Conservation (phyloP, 2,888 invertebrate species). For the Bombylius discolor region DNA sequence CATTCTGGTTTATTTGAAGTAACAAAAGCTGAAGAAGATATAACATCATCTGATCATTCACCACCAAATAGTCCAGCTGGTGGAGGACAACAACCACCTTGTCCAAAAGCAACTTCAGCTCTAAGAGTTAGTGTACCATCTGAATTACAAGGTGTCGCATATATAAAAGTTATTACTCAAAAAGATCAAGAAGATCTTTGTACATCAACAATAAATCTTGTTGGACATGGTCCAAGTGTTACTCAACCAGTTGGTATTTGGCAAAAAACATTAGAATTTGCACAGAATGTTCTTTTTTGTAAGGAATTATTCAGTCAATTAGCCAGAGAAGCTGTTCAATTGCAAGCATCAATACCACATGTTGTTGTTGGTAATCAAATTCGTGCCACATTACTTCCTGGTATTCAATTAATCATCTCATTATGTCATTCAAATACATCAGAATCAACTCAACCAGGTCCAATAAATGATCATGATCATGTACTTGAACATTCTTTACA, state of each 20-base stretch:
- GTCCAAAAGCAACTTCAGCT: conserved; percentile 55
- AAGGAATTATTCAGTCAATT: conserved; percentile 90
- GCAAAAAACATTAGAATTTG: conserved; percentile 93
- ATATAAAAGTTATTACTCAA: conserved; percentile 89
- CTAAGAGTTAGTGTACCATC: conserved; percentile 85
- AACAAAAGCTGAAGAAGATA: conserved; percentile 64
- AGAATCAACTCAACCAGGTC: conserved; percentile 37
- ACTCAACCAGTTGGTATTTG: conserved; percentile 60
- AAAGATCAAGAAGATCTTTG: conserved; percentile 89
- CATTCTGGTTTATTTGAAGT: conserved; percentile 94
- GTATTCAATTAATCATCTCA: conserved; percentile 83
- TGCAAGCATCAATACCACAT: conserved; percentile 87
- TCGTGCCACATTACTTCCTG: conserved; percentile 86
- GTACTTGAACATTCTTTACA: conserved; percentile 94
- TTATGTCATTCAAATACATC: conserved; percentile 70
- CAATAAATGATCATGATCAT: conserved; percentile 72
- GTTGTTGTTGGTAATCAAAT: conserved; percentile 97
- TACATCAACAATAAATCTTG: conserved; percentile 65
- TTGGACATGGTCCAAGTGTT: conserved; percentile 59
- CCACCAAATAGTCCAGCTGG: conserved; percentile 32
- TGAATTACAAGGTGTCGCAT: conserved; percentile 89
- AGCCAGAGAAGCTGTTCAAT: conserved; percentile 87
- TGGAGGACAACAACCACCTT: conserved; percentile 34
- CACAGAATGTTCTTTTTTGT: conserved; percentile 93
- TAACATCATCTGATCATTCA: conserved; percentile 36